Evolutionary conservation across 2,113 vertebrate genomes (phyloP), one percentile per base, ranked within the genome.

Genomic region (Mesoclemmys tuberculata): DNA sequence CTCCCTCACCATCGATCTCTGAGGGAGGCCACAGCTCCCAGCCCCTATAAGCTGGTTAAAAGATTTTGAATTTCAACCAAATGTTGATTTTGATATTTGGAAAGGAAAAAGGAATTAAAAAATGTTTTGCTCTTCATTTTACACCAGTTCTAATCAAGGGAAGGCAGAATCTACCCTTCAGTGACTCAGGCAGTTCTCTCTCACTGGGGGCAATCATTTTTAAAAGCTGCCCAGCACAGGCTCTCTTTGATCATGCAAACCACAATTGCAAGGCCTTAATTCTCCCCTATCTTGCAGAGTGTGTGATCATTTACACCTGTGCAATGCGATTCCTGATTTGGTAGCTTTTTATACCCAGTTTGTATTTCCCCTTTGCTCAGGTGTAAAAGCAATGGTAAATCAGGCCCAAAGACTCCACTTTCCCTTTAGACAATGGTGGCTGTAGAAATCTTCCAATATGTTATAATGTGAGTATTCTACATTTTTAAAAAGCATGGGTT

Each of bases 401-500:
- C 41, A 75, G 41, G 21, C 10, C 38, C 22, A 71, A 71, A 71
- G n/a, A 71, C n/a, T n/a, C 18, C n/a, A 71, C 35, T 75, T 75
- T 75, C 11, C 71, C 71, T 75, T 13, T 44, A 46, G 71, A 75
- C 44, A 75, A 13, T 38, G 41, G 11, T 75, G 71, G 6, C 71
- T 71, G n/a, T 38, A 11, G 41, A 44, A 27, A 75, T 75, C 38
- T 75, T 75, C 71, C 27, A 13, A 44, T 27, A 18, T 75, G 71
- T 41, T 27, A 44, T 24, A 22, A 41, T 38, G 68, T 75, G 24
- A 75, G 41, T 46, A 26, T 22, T 26, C 24, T 24, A 24, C 71
- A 44, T 44, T 44, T 75, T 12, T 77, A 27, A 77, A 77, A 77
- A 26, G 8, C 4, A 49, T 0, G 0, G 5, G 8, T 2, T 41